These are phyloP conservation scores for Cherax quadricarinatus DNA, from an alignment of 1,140 invertebrate genomes.

Conservation along the genomic window DNA sequence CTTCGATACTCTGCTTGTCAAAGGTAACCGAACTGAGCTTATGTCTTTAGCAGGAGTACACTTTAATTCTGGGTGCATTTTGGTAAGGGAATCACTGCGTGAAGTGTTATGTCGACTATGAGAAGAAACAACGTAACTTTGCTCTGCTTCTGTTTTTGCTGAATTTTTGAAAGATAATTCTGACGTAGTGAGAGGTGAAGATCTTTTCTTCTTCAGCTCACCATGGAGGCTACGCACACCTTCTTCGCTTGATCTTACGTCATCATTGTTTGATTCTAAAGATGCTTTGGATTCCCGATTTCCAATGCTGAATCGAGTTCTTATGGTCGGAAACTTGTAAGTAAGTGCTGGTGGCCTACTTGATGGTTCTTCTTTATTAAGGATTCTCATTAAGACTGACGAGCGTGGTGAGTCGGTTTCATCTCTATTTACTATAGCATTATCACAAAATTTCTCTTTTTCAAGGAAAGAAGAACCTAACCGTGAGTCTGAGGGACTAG, in stretches of 20 bases:
- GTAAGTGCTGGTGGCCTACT: not conserved
- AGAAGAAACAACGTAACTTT: no score
- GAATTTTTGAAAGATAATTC: not conserved
- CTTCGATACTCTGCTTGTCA: not conserved
- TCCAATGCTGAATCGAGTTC: not conserved
- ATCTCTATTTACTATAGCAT: not conserved
- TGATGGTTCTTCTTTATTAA: not conserved
- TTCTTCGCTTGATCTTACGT: not conserved
- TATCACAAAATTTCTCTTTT: not conserved
- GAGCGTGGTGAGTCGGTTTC: not conserved
- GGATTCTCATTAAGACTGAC: not conserved
- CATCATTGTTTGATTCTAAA: not conserved
- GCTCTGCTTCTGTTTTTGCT: no score
- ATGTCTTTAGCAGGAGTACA: not conserved
- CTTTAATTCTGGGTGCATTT: no score
- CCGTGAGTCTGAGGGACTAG: not conserved
- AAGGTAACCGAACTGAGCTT: not conserved
- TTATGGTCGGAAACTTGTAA: conserved; percentile 30
- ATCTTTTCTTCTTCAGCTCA: not conserved
- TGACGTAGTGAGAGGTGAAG: not conserved
- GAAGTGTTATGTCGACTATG: no score
- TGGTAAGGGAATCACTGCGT: no score
- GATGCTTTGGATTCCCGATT: not conserved
- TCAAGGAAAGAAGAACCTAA: not conserved
- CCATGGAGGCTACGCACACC: not conserved